These are phyloP conservation scores for Gorsachius magnificus DNA, from an alignment of 2,797 vertebrate species.

Conservation along the genomic window DNA sequence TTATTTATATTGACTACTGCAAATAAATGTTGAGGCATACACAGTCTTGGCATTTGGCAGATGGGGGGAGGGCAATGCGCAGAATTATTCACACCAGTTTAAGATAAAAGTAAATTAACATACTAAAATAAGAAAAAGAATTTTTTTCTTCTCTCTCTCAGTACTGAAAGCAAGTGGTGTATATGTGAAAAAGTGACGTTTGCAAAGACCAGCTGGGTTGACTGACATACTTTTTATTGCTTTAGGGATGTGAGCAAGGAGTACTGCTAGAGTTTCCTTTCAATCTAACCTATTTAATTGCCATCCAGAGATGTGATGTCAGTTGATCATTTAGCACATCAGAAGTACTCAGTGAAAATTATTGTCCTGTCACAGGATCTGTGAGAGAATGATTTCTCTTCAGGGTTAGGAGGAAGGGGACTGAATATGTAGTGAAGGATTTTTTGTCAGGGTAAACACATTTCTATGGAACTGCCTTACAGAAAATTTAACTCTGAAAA, in stretches of 20 bases:
- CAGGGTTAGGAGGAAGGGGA: neutral
- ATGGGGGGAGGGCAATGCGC: neutral
- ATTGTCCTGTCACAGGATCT: constrained; percentile 21
- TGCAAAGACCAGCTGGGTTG: neutral
- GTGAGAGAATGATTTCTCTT: neutral
- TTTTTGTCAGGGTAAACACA: neutral
- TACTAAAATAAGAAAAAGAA: neutral
- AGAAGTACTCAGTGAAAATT: constrained; percentile 21
- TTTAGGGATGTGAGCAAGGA: neutral
- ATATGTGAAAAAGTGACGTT: neutral
- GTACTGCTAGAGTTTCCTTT: neutral
- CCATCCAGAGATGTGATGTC: neutral
- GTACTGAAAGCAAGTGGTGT: neutral
- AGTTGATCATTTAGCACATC: constrained; percentile 17
- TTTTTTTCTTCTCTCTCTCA: neutral
- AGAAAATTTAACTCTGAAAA: neutral
- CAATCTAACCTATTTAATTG: constrained; percentile 11
- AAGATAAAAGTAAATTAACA: neutral
- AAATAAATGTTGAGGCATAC: neutral
- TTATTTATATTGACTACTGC: neutral
- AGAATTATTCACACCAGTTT: neutral
- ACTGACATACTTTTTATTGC: neutral
- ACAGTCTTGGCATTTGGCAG: neutral
- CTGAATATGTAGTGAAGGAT: neutral
- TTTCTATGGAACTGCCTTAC: neutral